Evolutionary conservation across 2,113 vertebrate species (phyloP).

Genomic region (Lepus timidus): DNA sequence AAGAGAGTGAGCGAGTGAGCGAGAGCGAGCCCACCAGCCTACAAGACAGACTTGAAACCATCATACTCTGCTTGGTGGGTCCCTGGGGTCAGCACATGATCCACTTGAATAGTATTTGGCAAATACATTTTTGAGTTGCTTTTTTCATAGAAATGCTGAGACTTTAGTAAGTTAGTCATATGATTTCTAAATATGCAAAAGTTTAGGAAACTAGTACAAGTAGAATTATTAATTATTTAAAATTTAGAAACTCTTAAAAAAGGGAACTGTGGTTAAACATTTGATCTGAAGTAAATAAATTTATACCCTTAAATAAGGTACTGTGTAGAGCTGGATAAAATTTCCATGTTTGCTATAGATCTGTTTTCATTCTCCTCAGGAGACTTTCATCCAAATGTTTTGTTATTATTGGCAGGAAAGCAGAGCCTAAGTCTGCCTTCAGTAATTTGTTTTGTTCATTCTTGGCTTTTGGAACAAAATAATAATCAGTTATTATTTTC

Average conservation of each 20-base stretch:
- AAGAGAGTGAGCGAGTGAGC: too few relatives aligned
- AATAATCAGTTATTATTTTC: slow-evolving; percentile 58
- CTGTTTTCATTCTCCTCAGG: slow-evolving; percentile 45
- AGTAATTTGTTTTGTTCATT: slow-evolving; percentile 70
- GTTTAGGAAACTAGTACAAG: slow-evolving; percentile 23
- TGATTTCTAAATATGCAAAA: slow-evolving; percentile 52
- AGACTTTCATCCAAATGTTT: slow-evolving; percentile 64
- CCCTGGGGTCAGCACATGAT: not conserved
- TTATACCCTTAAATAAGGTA: not conserved
- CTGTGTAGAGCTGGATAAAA: slow-evolving; percentile 4
- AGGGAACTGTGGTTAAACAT: not conserved
- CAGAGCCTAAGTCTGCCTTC: slow-evolving; percentile 6
- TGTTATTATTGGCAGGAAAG: slow-evolving; percentile 60
- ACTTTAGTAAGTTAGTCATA: slow-evolving; percentile 4
- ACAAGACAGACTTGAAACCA: not conserved
- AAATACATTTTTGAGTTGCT: slow-evolving; percentile 38
- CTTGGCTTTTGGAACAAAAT: slow-evolving; percentile 65
- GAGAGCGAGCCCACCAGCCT: not conserved
- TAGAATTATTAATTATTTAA: slow-evolving; percentile 60
- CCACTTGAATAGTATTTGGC: not conserved
- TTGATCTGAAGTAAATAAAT: slow-evolving; percentile 64
- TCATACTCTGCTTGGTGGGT: not conserved
- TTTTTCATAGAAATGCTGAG: not conserved
- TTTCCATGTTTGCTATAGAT: slow-evolving; percentile 29
- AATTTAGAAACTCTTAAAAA: slow-evolving; percentile 31